phyloP scores from a whole-genome alignment of 1,140 invertebrate genomes.

The Campoletis sonorensis region DNA sequence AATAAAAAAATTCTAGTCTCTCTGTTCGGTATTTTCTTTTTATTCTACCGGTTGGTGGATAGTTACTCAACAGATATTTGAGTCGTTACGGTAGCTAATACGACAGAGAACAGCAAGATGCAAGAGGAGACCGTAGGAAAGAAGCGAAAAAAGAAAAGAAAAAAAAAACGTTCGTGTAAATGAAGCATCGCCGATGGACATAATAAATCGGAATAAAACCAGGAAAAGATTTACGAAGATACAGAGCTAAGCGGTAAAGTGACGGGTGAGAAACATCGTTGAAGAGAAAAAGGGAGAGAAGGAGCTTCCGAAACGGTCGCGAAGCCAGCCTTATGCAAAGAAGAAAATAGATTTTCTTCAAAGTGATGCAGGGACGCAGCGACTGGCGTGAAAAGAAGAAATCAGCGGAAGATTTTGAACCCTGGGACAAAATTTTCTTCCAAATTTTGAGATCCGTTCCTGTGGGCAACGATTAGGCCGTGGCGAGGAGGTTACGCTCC shows the following conservation, averaged over 20 bases:
- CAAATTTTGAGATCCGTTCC: neutral
- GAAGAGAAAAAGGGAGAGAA: neutral
- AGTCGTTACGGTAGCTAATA: too few relatives aligned
- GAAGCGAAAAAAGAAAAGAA: neutral
- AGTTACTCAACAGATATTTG: too few relatives aligned
- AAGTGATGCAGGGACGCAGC: neutral
- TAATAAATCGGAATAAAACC: conserved; percentile 5
- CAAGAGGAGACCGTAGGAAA: too few relatives aligned
- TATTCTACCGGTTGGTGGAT: too few relatives aligned
- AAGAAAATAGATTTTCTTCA: neutral
- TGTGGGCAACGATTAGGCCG: conserved; percentile 6
- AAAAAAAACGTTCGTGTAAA: neutral
- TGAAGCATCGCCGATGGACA: neutral
- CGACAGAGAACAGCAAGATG: too few relatives aligned
- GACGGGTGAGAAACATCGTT: neutral
- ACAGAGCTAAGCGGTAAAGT: neutral
- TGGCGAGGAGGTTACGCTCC: conserved; percentile 3
- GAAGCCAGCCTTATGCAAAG: neutral
- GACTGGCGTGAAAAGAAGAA: neutral
- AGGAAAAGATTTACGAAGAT: conserved; percentile 4
- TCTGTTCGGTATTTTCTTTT: too few relatives aligned
- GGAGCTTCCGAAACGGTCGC: conserved; percentile 6
- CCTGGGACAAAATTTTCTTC: neutral
- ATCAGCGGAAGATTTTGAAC: neutral
- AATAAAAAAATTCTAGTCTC: too few relatives aligned